Base-by-base conservation (phyloP, 2,888 invertebrate genomes). In the Phymatocera aterrima region DNA sequence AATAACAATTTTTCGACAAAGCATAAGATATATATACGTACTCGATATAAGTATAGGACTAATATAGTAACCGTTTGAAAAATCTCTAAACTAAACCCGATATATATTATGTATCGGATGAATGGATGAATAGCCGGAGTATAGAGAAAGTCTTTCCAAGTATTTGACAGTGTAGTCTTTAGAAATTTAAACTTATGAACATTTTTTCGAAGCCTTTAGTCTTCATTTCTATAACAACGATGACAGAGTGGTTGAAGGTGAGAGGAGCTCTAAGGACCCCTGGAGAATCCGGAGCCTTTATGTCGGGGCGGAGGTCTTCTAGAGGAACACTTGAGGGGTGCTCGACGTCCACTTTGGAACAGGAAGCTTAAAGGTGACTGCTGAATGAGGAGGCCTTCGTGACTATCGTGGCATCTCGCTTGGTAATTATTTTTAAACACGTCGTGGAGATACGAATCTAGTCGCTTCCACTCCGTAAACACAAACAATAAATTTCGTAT, bases 341-440 rank as follows among this genome's bases (percentile, higher is more conserved):
- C 75, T 75, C 75, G 75, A 57, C 57, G 75, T 43, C 57, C 75
- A 57, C 75, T 75, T 81, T 78, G 65, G 81, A 70, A 81, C 79
- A 79, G 80, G 81, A 81, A 75, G 79, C 79, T 70, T 81, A 78
- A 77, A 79, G 83, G 83, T 85, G 75, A 75, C 75, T 75, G 75
- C 60, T 57, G 75, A 75, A 57, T 60, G 85, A 87, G 85, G 86
- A 83, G 85, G 87, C 88, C 88, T 90, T 87, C 90, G 90, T 90
- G 90, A 90, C 90, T 90, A 90, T 90, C 90, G 87, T 80, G 83
- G 86, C 79, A 90, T 90, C 90, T 90, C 84, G 82, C 83, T 61
- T 85, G 86, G 89, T 90, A 90, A 90, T 90, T 90, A 90, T 90
- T 90, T 90, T 90, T 89, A 90, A 90, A 90, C 90, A 90, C 89